A percentile compares a stretch with the other conserved stretches of the same genome.
Conservation (phyloP, 2,113 vertebrate species). For the Lycaon pictus region DNA sequence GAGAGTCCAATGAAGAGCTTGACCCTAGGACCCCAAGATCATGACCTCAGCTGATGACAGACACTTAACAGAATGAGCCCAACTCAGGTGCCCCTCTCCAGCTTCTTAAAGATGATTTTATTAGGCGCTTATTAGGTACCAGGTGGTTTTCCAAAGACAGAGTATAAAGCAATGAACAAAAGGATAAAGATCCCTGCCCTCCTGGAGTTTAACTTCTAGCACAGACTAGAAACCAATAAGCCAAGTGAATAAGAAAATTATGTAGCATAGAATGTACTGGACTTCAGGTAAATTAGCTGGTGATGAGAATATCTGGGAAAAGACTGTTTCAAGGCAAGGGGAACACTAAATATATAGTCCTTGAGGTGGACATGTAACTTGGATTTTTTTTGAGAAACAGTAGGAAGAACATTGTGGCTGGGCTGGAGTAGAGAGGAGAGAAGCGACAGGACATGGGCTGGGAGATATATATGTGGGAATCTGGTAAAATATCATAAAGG, state of each 20-base stretch:
- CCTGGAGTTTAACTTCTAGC: background rate
- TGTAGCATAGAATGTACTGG: background rate
- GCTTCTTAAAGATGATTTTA: background rate
- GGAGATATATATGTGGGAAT: background rate
- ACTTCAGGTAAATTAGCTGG: background rate
- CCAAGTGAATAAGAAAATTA: background rate
- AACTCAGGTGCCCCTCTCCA: too few relatives aligned
- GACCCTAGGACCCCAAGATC: too few relatives aligned
- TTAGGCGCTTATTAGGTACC: background rate
- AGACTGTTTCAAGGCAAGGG: background rate
- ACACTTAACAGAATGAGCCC: too few relatives aligned
- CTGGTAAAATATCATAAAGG: background rate
- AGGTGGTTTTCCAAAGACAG: background rate
- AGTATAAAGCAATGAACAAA: background rate
- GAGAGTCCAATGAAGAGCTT: too few relatives aligned
- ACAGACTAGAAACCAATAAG: background rate
- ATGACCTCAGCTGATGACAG: too few relatives aligned
- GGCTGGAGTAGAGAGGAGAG: background rate
- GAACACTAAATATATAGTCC: background rate
- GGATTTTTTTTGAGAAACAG: background rate
- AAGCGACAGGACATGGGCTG: too few relatives aligned
- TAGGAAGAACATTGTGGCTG: background rate
- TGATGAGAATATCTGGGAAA: background rate
- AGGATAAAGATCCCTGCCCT: background rate
- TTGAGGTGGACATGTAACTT: background rate